phyloP scores from a whole-genome alignment of 2,797 vertebrate genomes.

The Hafferia zeledoni region DNA sequence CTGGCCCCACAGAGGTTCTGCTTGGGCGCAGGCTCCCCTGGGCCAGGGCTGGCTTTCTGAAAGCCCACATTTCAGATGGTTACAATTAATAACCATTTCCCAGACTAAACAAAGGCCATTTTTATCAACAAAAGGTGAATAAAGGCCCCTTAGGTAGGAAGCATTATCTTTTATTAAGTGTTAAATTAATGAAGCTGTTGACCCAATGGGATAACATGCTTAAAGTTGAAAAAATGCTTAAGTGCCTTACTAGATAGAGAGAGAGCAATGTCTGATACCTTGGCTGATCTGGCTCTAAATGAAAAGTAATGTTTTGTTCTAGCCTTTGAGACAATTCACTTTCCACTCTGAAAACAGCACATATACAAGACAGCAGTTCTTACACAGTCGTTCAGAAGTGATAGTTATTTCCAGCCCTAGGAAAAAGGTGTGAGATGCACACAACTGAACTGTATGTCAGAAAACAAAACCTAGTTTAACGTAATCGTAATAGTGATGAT shows the following conservation, averaged over 20 bases:
- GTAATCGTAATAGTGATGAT: neutral
- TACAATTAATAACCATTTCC: neutral
- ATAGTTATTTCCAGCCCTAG: slow-evolving; percentile 33
- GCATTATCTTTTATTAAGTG: slow-evolving; percentile 4
- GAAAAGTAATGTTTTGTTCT: neutral
- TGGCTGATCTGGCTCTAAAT: neutral
- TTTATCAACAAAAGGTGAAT: neutral
- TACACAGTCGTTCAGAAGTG: neutral
- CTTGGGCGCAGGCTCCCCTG: accelerated
- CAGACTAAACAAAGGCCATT: neutral
- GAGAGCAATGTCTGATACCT: neutral
- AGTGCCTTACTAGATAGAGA: neutral
- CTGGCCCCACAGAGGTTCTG: accelerated
- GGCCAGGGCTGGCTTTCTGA: neutral
- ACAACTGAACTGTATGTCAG: neutral
- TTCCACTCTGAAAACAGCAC: slow-evolving; percentile 29
- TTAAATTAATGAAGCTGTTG: neutral
- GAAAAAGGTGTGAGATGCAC: slow-evolving; percentile 22
- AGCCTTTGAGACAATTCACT: neutral
- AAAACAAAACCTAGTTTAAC: slow-evolving; percentile 48
- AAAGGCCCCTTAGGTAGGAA: neutral
- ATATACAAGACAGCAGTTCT: neutral
- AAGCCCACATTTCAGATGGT: neutral
- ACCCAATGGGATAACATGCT: neutral
- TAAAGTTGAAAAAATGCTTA: neutral